Base-by-base conservation (phyloP, 2,888 invertebrate species). In the Caenorhabditis sp. region DNA sequence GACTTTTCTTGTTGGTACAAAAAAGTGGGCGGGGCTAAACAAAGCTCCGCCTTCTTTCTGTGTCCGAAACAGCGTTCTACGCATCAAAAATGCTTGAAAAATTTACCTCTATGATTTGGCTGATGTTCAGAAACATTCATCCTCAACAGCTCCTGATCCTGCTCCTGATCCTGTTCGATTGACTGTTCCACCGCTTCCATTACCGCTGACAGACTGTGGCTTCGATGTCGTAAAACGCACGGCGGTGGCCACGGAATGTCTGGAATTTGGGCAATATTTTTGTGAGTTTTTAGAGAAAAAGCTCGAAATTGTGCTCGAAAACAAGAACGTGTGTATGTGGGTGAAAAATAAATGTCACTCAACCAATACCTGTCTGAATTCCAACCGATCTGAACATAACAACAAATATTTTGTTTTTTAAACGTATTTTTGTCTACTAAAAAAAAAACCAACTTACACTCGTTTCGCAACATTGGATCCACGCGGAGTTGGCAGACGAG, bases 171-270 rank as follows among this genome's bases (percentile, higher is more conserved):
- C 49, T 43, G 36, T 37, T 43, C 60, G n/a, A 59, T 37, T 21
- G 50, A 36, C 26, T 43, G 43, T 14, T 55, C 55, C 55, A 55
- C 26, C 17, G 17, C 37, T 58, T 58, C 58, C 14, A 19, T 31
- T 5, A 58, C 17, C 14, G 19, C 50, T 17, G 73, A 62, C 6
- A 73, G 27, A 51, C 73, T 73, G 65, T 31, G 73, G 63, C 73
- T 73, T 69, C 73, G 73, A 66, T 68, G 73, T 63, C 57, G 73
- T 53, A 60, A 69, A 55, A 66, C 73, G 73, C 66, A 62, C 62
- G 69, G 73, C 73, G 66, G 69, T 58, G 73, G 73, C 68, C 68
- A 73, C 69, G 73, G 73, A 73, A 73, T 68, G 69, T 73, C 73
- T 73, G 73, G 58, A 72, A 67, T 26, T 19, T 62, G 21, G 1